Conservation (phyloP, 2,888 invertebrate species). For the Vandiemenella viatica region DNA sequence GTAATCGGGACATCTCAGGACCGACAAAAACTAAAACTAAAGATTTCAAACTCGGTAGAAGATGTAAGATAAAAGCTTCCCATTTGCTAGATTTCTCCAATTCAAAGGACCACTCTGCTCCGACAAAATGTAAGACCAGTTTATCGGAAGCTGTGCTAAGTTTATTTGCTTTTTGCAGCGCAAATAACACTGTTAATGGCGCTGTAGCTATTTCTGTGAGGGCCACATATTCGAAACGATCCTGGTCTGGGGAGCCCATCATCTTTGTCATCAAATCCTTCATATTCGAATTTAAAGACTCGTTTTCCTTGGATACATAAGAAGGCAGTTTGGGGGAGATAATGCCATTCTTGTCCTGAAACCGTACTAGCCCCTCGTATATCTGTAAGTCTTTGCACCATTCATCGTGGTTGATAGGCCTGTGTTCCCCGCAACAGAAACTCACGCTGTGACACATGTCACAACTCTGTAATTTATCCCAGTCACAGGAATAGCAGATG, state of each 20-base stretch:
- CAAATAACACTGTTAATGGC: constrained; percentile 20
- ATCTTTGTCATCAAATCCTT: constrained; percentile 6
- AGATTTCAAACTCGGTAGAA: constrained; percentile 37
- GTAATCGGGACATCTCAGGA: constrained; percentile 35
- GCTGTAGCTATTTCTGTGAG: constrained; percentile 21
- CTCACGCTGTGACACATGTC: constrained; percentile 40
- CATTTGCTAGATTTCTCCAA: constrained; percentile 50
- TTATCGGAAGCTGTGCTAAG: constrained; percentile 17
- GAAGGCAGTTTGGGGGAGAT: constrained; percentile 42
- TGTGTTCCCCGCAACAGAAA: constrained; percentile 31
- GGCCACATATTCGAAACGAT: constrained; percentile 10
- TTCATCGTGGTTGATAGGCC: constrained; percentile 34
- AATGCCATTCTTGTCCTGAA: constrained; percentile 42
- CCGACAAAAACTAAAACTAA: constrained; percentile 47
- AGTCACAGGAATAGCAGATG: constrained; percentile 40
- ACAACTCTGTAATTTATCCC: constrained; percentile 36
- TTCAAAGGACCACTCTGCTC: constrained; percentile 59
- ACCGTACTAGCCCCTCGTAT: constrained; percentile 40
- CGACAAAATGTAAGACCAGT: constrained; percentile 37
- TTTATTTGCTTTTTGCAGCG: constrained; percentile 25
- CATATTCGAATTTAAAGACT: constrained; percentile 15
- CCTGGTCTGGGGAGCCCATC: not conserved
- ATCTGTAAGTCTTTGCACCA: constrained; percentile 50
- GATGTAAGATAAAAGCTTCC: constrained; percentile 54
- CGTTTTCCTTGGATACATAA: constrained; percentile 25